Percentiles rank a stretch among this genome's conserved stretches.
These are phyloP conservation scores for Clinocottus analis DNA, from an alignment of 2,113 vertebrate species.

Conservation along the genomic window DNA sequence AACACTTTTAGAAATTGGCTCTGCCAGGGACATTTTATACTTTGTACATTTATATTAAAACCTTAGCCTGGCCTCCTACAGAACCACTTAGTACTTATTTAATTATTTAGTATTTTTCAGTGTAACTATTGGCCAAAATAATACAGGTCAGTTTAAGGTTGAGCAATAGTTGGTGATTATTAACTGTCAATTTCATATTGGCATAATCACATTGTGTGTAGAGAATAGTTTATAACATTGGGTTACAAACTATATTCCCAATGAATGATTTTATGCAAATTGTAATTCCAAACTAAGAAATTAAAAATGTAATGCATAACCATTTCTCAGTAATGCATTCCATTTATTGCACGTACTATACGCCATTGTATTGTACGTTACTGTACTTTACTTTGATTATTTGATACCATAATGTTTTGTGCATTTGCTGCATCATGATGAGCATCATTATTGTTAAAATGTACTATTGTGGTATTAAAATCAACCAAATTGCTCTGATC, in stretches of 20 bases:
- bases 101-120: neutral
- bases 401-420: neutral
- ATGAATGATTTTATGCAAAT: neutral
- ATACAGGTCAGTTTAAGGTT: neutral
- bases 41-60: slow-evolving; percentile 10
- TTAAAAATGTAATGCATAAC: neutral
- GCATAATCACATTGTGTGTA: neutral
- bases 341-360: neutral
- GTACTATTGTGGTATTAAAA: neutral
- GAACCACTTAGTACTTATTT: neutral
- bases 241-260: neutral
- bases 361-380: too few species aligned
- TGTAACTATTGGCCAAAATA: neutral
- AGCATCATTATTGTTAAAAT: neutral
- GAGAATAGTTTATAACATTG: too few species aligned
- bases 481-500: neutral
- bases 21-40: slow-evolving; percentile 19
- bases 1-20: slow-evolving; percentile 29
- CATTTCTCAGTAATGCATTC: neutral
- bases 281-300: neutral
- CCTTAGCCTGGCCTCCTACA: neutral
- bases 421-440: neutral
- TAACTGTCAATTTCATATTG: neutral
- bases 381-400: neutral
- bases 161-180: neutral